Conservation (phyloP, 2,888 invertebrate genomes). For the Ganaspis brasiliensis region DNA sequence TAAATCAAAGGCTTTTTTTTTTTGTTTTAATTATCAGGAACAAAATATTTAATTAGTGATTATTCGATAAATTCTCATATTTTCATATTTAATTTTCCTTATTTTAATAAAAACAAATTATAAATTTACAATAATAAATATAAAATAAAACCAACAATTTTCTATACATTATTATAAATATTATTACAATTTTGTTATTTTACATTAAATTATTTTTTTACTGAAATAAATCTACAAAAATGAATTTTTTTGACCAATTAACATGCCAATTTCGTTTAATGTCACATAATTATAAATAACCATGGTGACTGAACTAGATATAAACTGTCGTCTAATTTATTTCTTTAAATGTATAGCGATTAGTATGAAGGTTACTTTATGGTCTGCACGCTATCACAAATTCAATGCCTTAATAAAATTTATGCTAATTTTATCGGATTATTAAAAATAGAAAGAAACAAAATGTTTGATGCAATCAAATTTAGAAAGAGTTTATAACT, state of each 20-base stretch:
- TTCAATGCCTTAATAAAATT: not conserved
- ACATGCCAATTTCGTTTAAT: slow-evolving; percentile 7
- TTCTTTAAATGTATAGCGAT: slow-evolving; percentile 21
- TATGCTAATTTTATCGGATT: slow-evolving; percentile 16
- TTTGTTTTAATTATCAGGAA: no score
- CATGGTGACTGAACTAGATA: not conserved
- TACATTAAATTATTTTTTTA: no score
- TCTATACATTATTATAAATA: no score
- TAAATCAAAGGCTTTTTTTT: no score
- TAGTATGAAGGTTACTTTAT: slow-evolving; percentile 15
- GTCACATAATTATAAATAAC: slow-evolving; percentile 32
- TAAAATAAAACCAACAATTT: no score
- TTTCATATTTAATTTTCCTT: no score
- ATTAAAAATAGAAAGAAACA: not conserved
- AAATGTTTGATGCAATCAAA: not conserved
- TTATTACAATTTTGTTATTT: no score
- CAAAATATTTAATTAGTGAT: no score
- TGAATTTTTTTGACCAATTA: not conserved
- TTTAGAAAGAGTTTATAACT: not conserved
- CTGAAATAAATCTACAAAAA: not conserved
- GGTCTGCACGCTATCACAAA: slow-evolving; percentile 28
- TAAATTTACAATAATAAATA: no score
- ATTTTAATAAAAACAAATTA: no score
- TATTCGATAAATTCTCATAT: no score
- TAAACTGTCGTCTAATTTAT: slow-evolving; percentile 6